A percentile compares a stretch with the other conserved stretches of the same genome.
Conservation (phyloP, 2,888 invertebrate genomes). For the Dusona sp. region DNA sequence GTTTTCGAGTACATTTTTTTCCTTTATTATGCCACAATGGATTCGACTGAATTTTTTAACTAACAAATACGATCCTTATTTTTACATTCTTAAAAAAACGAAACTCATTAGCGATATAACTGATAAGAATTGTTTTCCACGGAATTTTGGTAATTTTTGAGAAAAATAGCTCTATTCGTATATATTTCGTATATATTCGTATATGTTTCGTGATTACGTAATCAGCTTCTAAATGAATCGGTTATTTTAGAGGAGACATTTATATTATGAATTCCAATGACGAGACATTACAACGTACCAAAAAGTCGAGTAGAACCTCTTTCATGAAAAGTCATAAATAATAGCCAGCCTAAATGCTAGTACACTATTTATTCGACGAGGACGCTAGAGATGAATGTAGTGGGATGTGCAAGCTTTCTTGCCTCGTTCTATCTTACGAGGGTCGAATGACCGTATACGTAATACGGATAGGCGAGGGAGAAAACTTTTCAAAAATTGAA, state of each 20-base stretch:
- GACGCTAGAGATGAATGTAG: conserved; percentile 33
- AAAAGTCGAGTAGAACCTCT: conserved; percentile 50
- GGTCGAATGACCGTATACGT: conserved; percentile 51
- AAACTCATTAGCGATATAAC: not conserved
- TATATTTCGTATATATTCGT: too few species aligned
- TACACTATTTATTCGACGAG: conserved; percentile 67
- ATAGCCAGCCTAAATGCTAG: conserved; percentile 67
- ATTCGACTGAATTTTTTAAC: too few species aligned
- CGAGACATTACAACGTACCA: conserved; percentile 46
- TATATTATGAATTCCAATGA: conserved; percentile 44
- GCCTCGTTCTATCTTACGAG: conserved; percentile 32
- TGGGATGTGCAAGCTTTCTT: conserved; percentile 56
- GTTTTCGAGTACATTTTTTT: not conserved
- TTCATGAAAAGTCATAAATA: conserved; percentile 66
- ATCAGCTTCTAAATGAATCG: not conserved
- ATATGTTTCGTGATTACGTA: too few species aligned
- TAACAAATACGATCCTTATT: not conserved
- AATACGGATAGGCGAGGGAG: conserved; percentile 1
- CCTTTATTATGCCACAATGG: not conserved
- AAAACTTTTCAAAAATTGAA: conserved; percentile 15
- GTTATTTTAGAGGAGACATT: conserved; percentile 4
- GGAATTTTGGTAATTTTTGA: not conserved
- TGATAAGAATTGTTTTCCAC: not conserved
- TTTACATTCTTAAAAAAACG: not conserved
- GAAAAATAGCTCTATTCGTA: too few species aligned